Evolutionary conservation across 2,888 invertebrate genomes (phyloP).

Genomic region (Melanostoma mellinum): DNA sequence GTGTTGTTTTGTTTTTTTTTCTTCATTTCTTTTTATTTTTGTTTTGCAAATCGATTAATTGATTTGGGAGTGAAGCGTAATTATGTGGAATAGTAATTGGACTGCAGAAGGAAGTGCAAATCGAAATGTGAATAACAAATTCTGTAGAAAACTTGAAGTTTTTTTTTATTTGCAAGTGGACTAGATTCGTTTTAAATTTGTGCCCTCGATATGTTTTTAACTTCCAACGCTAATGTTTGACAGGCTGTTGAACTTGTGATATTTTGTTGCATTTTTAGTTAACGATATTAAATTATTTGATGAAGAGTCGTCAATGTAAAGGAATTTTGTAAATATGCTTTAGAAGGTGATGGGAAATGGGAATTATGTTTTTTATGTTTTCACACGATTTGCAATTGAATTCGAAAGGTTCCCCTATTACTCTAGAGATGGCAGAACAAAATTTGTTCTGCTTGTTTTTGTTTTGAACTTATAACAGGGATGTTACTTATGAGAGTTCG

Average conservation of each 20-base stretch:
- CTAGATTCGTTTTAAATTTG: background rate
- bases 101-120: constrained; percentile 41
- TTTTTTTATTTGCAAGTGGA: constrained; percentile 9
- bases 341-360: too few species aligned
- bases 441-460: background rate
- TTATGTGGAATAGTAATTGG: constrained; percentile 61
- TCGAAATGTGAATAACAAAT: constrained; percentile 30
- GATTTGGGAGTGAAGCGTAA: constrained; percentile 59
- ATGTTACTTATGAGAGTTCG: constrained; percentile 13
- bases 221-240: too few species aligned
- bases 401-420: background rate
- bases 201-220: background rate
- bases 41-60: constrained; percentile 72
- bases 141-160: constrained; percentile 9
- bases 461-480: background rate
- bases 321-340: too few species aligned
- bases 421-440: background rate
- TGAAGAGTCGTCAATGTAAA: too few species aligned
- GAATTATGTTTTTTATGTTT: background rate
- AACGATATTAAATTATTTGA: background rate
- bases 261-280: background rate
- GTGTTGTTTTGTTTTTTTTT: constrained; percentile 59
- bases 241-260: background rate
- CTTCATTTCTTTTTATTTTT: constrained; percentile 50
- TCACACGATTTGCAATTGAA: background rate